These are phyloP conservation scores for Syritta pipiens DNA, from an alignment of 2,888 invertebrate genomes.

Conservation along the genomic window DNA sequence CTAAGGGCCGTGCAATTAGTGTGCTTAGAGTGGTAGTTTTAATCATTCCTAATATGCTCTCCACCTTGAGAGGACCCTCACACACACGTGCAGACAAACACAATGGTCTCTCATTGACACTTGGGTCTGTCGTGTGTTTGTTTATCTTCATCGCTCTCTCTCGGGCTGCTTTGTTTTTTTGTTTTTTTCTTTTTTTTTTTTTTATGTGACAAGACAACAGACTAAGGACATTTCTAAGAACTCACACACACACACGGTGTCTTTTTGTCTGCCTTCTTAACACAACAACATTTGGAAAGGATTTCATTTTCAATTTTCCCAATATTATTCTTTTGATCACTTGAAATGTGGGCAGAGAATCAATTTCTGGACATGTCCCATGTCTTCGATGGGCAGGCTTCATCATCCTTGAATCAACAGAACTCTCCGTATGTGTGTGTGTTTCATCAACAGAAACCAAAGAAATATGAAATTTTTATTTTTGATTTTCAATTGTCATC, in stretches of 20 bases:
- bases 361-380: slow-evolving; percentile 43
- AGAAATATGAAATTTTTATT: too few relatives aligned
- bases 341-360: slow-evolving; percentile 35
- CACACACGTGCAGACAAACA: too few relatives aligned
- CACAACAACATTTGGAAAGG: slow-evolving; percentile 40
- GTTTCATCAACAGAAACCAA: too few relatives aligned
- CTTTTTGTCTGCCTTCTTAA: background rate
- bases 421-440: too few relatives aligned
- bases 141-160: slow-evolving; percentile 3
- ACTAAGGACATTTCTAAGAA: slow-evolving; percentile 34
- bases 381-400: slow-evolving; percentile 34
- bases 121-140: slow-evolving; percentile 13
- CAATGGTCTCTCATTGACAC: slow-evolving; percentile 2
- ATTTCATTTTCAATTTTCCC: slow-evolving; percentile 60
- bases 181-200: background rate
- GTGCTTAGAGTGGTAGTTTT: slow-evolving; percentile 9
- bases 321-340: slow-evolving; percentile 54
- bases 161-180: background rate
- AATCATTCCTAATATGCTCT: slow-evolving; percentile 31
- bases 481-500: too few relatives aligned
- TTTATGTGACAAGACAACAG: background rate
- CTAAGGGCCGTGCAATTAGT: slow-evolving; percentile 16
- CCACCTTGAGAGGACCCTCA: background rate
- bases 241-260: background rate
- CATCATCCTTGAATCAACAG: slow-evolving; percentile 58